Evolutionary conservation across 2,888 invertebrate genomes (phyloP).

Genomic region (Hirtodrosophila trivittata): DNA sequence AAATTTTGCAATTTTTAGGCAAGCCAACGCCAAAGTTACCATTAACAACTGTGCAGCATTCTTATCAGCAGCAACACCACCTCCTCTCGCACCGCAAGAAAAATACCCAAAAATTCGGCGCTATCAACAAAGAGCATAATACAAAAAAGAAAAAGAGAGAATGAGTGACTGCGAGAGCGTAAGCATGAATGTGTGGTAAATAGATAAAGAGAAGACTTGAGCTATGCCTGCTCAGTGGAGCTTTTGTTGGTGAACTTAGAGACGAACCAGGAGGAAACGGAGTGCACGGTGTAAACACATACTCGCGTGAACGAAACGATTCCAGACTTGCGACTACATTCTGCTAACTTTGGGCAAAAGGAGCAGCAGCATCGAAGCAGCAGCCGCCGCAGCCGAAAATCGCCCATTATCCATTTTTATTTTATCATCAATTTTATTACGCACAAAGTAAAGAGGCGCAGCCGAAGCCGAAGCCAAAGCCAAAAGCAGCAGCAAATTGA

Average conservation of each 20-base stretch:
- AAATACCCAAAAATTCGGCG: slow-evolving; percentile 21
- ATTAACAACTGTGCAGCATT: slow-evolving; percentile 66
- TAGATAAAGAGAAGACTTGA: slow-evolving; percentile 15
- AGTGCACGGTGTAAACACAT: slow-evolving; percentile 1
- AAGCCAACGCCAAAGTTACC: slow-evolving; percentile 48
- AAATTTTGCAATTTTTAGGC: slow-evolving; percentile 65
- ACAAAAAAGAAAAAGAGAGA: slow-evolving; percentile 32
- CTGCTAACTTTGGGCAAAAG: not conserved
- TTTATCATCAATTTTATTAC: slow-evolving; percentile 80
- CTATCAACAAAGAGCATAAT: slow-evolving; percentile 44
- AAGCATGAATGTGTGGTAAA: not conserved
- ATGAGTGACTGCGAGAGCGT: slow-evolving; percentile 6
- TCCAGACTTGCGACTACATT: slow-evolving; percentile 1
- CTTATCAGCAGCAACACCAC: slow-evolving; percentile 62
- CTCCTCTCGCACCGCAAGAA: not conserved
- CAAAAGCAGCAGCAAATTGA: slow-evolving; percentile 50
- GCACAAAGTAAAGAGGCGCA: slow-evolving; percentile 70
- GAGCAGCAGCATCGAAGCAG: slow-evolving; percentile 6
- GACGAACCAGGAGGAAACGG: not conserved
- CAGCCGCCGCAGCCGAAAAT: slow-evolving; percentile 63
- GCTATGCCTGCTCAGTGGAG: slow-evolving; percentile 2
- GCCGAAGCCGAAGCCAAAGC: slow-evolving; percentile 34
- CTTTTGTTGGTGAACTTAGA: slow-evolving; percentile 5
- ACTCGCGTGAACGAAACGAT: not conserved
- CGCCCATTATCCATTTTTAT: slow-evolving; percentile 80